Percentiles rank a stretch among this genome's conserved stretches.
Conservation (phyloP, 2,797 vertebrate genomes). For the Sebastes umbrosus region DNA sequence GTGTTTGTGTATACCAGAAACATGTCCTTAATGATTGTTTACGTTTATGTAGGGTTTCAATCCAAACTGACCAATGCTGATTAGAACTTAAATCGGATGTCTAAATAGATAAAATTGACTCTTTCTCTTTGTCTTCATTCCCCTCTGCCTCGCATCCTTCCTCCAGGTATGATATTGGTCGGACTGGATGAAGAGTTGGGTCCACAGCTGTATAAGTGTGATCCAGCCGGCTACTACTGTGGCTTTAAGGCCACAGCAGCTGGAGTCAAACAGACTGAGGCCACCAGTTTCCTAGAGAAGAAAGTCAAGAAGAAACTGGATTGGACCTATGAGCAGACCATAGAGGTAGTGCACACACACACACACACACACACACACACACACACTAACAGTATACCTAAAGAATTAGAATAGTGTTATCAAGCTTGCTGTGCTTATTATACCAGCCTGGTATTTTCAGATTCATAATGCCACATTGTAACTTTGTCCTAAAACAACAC, state of each 20-base stretch:
- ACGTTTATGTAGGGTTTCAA: not conserved
- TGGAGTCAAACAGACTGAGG: conserved; percentile 95
- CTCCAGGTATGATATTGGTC: conserved; percentile 93
- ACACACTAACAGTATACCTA: not conserved
- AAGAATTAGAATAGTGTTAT: not conserved
- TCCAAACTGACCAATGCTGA: not conserved
- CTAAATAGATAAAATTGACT: not conserved
- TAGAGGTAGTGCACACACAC: conserved; percentile 83
- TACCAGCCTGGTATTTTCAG: not conserved
- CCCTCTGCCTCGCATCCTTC: not conserved
- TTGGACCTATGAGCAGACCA: conserved; percentile 92
- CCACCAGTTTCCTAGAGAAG: conserved; percentile 97
- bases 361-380: too few species aligned
- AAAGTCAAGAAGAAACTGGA: conserved; percentile 98
- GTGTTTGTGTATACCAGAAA: not conserved
- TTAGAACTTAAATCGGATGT: not conserved
- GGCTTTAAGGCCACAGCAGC: conserved; percentile 96
- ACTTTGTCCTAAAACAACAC: not conserved
- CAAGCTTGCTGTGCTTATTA: not conserved
- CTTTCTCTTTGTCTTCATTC: not conserved
- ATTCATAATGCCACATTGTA: not conserved
- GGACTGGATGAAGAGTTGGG: conserved; percentile 92
- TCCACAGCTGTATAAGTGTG: conserved; percentile 95
- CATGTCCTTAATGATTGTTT: not conserved
- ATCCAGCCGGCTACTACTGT: conserved; percentile 95